Evolutionary conservation across 2,113 vertebrate genomes (phyloP).

Genomic region (Amazona guildingii): DNA sequence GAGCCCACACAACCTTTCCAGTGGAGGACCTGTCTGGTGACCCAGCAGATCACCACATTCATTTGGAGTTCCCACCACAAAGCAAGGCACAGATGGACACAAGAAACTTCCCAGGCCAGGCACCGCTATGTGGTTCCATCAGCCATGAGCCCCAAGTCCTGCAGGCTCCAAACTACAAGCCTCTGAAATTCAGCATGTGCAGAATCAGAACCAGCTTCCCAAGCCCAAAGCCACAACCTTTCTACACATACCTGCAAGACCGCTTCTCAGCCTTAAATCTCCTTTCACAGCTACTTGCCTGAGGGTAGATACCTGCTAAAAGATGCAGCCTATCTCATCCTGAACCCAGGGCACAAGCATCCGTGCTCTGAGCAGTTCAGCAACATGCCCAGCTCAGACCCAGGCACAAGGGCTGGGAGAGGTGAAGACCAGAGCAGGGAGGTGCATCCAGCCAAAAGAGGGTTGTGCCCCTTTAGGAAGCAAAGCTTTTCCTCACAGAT

Average conservation of each 20-base stretch:
- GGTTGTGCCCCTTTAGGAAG: not conserved
- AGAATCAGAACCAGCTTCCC: not conserved
- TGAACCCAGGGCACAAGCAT: not conserved
- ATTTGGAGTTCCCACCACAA: not conserved
- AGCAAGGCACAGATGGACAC: not conserved
- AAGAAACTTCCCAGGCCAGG: not conserved
- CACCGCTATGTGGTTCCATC: accelerated
- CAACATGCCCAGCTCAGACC: not conserved
- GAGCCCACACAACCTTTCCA: not conserved
- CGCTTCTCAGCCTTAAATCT: not conserved
- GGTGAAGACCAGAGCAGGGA: not conserved
- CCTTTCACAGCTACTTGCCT: not conserved
- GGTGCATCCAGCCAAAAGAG: not conserved
- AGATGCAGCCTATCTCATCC: not conserved
- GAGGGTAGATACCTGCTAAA: not conserved
- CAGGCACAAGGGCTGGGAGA: not conserved
- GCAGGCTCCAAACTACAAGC: not conserved
- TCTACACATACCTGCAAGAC: not conserved
- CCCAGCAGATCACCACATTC: not conserved
- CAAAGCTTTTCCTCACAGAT: not conserved
- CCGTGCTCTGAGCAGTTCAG: not conserved
- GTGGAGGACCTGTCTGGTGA: not conserved
- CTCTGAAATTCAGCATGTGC: not conserved
- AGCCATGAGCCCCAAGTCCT: not conserved
- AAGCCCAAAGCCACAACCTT: not conserved